Evolutionary conservation across 2,888 invertebrate genomes (phyloP), one percentile per base, ranked within the genome.

Genomic region (Oithona nana): DNA sequence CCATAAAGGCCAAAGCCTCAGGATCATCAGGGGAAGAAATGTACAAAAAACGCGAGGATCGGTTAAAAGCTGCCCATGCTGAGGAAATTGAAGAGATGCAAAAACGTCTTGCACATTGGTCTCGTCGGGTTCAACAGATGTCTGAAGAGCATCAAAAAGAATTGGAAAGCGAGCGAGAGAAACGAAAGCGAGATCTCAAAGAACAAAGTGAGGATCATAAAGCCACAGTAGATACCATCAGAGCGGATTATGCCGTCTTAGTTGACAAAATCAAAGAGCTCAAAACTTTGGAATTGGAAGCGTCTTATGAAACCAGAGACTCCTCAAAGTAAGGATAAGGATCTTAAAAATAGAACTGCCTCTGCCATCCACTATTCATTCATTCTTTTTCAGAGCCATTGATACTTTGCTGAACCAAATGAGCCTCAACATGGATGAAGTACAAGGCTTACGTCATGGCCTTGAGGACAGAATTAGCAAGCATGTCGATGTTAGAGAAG

Each of bases 11-110:
- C n/a, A n/a, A n/a, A n/a, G n/a, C n/a, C n/a, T n/a, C n/a, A n/a
- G n/a, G n/a, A n/a, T n/a, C n/a, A n/a, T n/a, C n/a, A n/a, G n/a
- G n/a, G n/a, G n/a, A n/a, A n/a, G n/a, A n/a, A n/a, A n/a, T n/a
- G n/a, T n/a, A n/a, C n/a, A n/a, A n/a, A n/a, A 16, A 39, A 39
- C 39, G 39, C 6, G 64, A 56, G 26, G 60, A 50, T 20, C 56
- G 65, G 16, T 63, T 66, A 39, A 64, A 63, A 54, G 62, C 64
- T 3, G 62, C 64, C 0, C 64, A 66, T 48, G 63, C 64, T 0
- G 62, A 57, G 20, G 65, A 57, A 16, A 64, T 66, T 11, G 63
- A 66, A 30, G 65, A 65, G 0, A 57, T 60, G 24, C 24, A 54
- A 26, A 20, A 54, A 24, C 22, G 54, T 3, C 20, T 54, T 54